Evolutionary conservation across 2,888 invertebrate species (phyloP).

Genomic region (Orthosia incerta): DNA sequence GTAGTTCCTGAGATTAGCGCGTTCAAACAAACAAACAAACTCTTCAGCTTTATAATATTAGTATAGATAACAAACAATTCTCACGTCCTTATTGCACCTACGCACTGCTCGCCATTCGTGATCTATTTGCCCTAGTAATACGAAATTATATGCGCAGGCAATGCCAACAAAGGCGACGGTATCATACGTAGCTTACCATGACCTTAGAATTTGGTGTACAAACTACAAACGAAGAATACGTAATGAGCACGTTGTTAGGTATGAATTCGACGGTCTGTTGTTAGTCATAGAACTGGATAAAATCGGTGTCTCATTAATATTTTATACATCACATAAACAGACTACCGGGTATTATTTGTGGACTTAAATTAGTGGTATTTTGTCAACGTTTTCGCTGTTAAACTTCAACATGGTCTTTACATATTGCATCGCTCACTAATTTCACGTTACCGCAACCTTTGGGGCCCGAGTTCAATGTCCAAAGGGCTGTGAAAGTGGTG

Average conservation of each 20-base stretch:
- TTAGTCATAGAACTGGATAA: conserved; percentile 38
- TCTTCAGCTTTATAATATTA: too few relatives aligned
- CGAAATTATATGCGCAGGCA: conserved; percentile 26
- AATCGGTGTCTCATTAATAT: conserved; percentile 33
- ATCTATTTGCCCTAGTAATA: conserved; percentile 49
- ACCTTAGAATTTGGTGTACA: conserved; percentile 56
- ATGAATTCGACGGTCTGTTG: conserved; percentile 24
- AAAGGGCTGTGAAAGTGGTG: conserved; percentile 14
- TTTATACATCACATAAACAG: conserved; percentile 1
- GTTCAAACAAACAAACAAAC: too few relatives aligned
- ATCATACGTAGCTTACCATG: conserved; percentile 30
- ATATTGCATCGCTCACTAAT: conserved; percentile 15
- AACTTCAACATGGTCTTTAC: conserved; percentile 2
- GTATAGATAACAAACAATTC: conserved; percentile 3
- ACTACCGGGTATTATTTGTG: conserved; percentile 19
- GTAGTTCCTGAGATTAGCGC: too few relatives aligned
- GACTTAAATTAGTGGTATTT: neutral
- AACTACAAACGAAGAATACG: conserved; percentile 42
- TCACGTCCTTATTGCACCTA: conserved; percentile 31
- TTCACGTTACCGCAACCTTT: conserved; percentile 14
- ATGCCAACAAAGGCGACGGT: conserved; percentile 43
- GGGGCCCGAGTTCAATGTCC: conserved; percentile 31
- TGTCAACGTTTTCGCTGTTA: neutral
- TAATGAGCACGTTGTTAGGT: conserved; percentile 36
- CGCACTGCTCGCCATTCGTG: conserved; percentile 26